Evolutionary conservation across 1,140 invertebrate genomes (phyloP), one percentile per base, ranked within the genome.

Genomic region (Brachionus plicatilis): DNA sequence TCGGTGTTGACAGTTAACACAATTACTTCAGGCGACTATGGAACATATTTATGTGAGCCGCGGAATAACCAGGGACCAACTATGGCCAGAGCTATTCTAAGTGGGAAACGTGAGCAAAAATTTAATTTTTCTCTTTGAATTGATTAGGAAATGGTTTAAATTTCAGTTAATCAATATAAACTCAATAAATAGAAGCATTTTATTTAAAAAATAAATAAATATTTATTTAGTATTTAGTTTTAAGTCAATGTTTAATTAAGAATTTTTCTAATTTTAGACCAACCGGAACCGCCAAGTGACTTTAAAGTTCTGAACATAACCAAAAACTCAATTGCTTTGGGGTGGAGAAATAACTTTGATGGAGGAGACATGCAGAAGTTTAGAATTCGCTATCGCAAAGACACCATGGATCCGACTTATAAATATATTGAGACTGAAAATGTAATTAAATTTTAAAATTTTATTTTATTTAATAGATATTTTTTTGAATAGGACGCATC

Each of bases 361-460:
- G 79, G 79, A 27, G 79, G 79, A 29, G 79, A 82, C 14, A 41
- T 33, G 17, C 79, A 82, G 65, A 82, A 68, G 27, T 68, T 82
- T 68, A 43, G 79, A 60, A 65, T 82, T 65, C 50, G 79, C 5
- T 82, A 65, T 27, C 27, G 79, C 60, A 82, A 82, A 82, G 79
- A 82, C 20, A 82, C 53, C 9, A 82, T 82, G 79, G 79, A 82
- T 14, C 79, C 79, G 11, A 82, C 79, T 14, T 82, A 82, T 24
- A 82, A 47, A 82, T 82, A 82, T 47, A 37, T 82, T 14, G 79
- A 82, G 47, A 82, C 79, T 0, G 79, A 82, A 14, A 82, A 43
- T 60, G 79, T 65, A 65, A 43, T 14, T 45, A 3, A 20, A 53
- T 53, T n/a, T 50, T 14, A 27, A 76, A 50, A 29, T 12, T 12